These are phyloP conservation scores for Glandiceps talaboti DNA, from an alignment of 53 echinoderm and acorn worm genomes.

Conservation along the genomic window DNA sequence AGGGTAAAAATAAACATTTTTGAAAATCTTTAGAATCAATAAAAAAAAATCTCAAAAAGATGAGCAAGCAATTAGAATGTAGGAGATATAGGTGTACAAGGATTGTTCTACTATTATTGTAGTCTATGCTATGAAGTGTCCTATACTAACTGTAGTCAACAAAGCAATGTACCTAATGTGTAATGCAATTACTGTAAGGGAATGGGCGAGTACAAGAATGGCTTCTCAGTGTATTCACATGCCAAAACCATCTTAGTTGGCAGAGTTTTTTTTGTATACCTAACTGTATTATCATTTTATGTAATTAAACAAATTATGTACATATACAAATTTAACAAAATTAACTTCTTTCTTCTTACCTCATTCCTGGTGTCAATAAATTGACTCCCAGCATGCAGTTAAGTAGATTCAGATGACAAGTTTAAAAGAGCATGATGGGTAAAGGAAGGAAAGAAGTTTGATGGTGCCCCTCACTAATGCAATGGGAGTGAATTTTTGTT, in stretches of 20 bases:
- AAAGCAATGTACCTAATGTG: no score
- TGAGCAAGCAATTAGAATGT: neutral
- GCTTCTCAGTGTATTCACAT: neutral
- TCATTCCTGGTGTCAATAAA: neutral
- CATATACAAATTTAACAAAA: neutral
- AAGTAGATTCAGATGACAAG: neutral
- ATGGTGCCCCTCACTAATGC: slow-evolving; percentile 1
- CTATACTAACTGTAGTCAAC: no score
- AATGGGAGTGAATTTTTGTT: neutral
- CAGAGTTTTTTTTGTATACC: neutral
- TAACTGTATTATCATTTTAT: neutral
- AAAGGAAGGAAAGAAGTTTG: neutral
- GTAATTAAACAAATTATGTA: neutral
- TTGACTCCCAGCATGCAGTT: neutral
- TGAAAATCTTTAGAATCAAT: neutral
- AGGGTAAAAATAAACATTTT: neutral
- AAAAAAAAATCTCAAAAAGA: neutral
- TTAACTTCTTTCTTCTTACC: neutral
- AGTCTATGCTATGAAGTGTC: no score
- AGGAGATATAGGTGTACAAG: no score
- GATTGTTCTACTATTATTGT: no score
- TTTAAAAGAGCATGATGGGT: neutral
- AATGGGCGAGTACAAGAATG: no score
- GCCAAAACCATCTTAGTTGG: neutral
- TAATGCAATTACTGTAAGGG: no score